Conservation (phyloP, 1,140 invertebrate species). For the Pseudomyrmex flavicornis region DNA sequence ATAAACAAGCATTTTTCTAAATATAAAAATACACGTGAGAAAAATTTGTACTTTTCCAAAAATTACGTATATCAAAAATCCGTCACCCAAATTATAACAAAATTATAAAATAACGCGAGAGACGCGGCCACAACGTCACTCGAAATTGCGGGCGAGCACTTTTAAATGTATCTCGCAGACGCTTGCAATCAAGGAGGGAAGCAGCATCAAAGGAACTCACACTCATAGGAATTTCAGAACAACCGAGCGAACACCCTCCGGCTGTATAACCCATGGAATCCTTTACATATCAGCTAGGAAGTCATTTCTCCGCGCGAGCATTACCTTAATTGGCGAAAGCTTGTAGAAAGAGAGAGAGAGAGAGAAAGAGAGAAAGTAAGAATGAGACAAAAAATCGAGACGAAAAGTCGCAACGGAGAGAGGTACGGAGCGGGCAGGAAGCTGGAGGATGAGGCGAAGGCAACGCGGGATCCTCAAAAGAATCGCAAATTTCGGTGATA, state of each 20-base stretch:
- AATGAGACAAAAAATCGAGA: no score
- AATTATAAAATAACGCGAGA: neutral
- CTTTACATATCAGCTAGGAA: constrained; percentile 63
- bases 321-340: constrained; percentile 70
- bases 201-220: constrained; percentile 75
- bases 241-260: constrained; percentile 69
- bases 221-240: constrained; percentile 62
- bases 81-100: neutral
- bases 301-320: constrained; percentile 70
- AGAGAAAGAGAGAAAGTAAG: neutral
- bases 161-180: constrained; percentile 73
- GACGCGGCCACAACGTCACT: constrained; percentile 52
- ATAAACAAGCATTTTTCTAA: neutral
- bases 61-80: no score
- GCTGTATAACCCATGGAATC: constrained; percentile 52
- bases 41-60: no score
- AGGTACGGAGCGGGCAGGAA: neutral
- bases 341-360: constrained; percentile 10
- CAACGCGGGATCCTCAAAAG: constrained; percentile 38
- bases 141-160: constrained; percentile 57
- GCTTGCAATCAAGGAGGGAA: constrained; percentile 74
- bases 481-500: neutral
- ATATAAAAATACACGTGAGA: neutral
- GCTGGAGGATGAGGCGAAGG: neutral
- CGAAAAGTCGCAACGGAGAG: no score